Evolutionary conservation across 2,113 vertebrate species (phyloP).

Genomic region (Ammospiza caudacuta): DNA sequence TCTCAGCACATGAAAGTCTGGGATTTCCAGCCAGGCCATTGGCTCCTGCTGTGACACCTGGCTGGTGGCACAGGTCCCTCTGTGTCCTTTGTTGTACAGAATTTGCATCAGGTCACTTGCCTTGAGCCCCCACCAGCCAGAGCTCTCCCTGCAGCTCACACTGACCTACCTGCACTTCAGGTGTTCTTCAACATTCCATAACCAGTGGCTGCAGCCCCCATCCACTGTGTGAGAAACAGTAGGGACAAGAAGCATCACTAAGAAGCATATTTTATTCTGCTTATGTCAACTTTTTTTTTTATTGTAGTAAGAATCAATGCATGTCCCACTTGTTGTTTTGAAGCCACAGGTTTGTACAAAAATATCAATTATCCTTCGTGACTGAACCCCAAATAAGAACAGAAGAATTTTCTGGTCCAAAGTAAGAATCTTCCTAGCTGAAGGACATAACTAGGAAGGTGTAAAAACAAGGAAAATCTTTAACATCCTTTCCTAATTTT

Average conservation of each 20-base stretch:
- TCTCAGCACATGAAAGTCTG: accelerated
- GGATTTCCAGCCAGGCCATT: background rate
- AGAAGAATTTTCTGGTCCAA: background rate
- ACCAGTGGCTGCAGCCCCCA: background rate
- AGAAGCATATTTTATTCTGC: background rate
- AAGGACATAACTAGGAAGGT: background rate
- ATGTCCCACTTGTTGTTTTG: background rate
- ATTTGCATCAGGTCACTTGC: background rate
- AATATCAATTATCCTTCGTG: background rate
- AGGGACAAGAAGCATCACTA: background rate
- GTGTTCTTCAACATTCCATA: background rate
- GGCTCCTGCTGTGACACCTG: background rate
- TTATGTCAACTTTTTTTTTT: background rate
- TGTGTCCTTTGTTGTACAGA: background rate
- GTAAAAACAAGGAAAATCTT: background rate
- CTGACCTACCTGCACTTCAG: background rate
- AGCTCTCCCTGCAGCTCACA: background rate
- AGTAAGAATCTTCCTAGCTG: background rate
- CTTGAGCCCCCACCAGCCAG: background rate
- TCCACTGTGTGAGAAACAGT: background rate
- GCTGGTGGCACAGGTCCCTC: background rate
- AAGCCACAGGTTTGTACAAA: background rate
- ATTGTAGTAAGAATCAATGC: background rate
- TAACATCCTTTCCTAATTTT: background rate
- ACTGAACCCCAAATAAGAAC: background rate